Percentiles rank a stretch among this genome's conserved stretches.
Conservation (phyloP, 2,113 vertebrate species). For the Coptodon bakossiorum region DNA sequence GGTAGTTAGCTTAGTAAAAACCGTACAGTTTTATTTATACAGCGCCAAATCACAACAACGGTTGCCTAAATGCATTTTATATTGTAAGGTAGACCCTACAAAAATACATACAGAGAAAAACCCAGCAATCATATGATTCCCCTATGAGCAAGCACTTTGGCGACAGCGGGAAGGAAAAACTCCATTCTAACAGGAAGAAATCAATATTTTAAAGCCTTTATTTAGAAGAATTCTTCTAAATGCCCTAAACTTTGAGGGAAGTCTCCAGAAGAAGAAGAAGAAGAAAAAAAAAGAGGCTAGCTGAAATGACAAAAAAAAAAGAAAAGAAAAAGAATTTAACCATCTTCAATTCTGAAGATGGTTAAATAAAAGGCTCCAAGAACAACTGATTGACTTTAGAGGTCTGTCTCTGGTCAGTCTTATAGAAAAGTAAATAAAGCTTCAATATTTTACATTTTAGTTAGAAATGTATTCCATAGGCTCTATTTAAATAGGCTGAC, state of each 20-base stretch:
- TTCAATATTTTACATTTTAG: not conserved
- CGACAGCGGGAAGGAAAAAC: not conserved
- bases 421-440: not conserved
- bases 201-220: not conserved
- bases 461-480: not conserved
- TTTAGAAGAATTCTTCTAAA: not conserved
- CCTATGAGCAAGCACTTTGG: not conserved
- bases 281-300: not conserved
- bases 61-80: not conserved
- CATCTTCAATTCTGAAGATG: not conserved
- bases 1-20: too few species aligned
- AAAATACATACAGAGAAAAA: not conserved
- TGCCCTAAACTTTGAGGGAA: not conserved
- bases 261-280: not conserved
- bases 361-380: not conserved
- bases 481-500: not conserved
- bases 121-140: not conserved
- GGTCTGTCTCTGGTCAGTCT: not conserved
- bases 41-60: not conserved
- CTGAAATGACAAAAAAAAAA: not conserved
- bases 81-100: not conserved
- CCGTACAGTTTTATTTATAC: too few species aligned
- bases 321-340: not conserved
- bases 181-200: not conserved
- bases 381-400: not conserved